phyloP scores from a whole-genome alignment of 2,113 vertebrate species.

The Bujurquina vittata region DNA sequence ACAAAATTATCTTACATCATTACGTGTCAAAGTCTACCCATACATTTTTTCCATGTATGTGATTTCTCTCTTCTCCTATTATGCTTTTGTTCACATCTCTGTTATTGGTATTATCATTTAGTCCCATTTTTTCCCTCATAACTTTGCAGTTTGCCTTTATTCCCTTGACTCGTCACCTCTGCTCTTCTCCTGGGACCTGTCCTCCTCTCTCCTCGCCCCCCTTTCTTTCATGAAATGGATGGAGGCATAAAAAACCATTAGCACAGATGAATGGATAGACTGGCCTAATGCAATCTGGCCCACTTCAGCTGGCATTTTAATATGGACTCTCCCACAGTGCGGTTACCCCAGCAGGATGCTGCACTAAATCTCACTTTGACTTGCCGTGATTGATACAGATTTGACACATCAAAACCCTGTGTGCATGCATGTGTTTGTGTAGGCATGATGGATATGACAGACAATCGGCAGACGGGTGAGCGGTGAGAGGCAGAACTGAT shows the following conservation, averaged over 20 bases:
- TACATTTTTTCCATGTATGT: background rate
- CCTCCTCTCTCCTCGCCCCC: slow-evolving; percentile 43
- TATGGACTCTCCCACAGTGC: slow-evolving; percentile 67
- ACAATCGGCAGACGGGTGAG: slow-evolving; percentile 62
- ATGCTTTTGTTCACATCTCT: background rate
- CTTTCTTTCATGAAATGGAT: slow-evolving; percentile 50
- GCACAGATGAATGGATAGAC: slow-evolving; percentile 68
- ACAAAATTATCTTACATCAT: slow-evolving; percentile 13
- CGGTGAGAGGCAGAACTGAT: slow-evolving; percentile 67
- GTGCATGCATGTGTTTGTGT: slow-evolving; percentile 45
- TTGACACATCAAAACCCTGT: slow-evolving; percentile 49
- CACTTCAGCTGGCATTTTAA: slow-evolving; percentile 73
- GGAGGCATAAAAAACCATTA: slow-evolving; percentile 65
- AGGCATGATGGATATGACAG: slow-evolving; percentile 69
- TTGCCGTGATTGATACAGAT: slow-evolving; percentile 69
- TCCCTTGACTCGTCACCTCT: background rate
- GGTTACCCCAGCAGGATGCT: slow-evolving; percentile 43
- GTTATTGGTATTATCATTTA: slow-evolving; percentile 5
- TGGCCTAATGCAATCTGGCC: slow-evolving; percentile 72
- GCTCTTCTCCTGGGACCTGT: slow-evolving; percentile 19
- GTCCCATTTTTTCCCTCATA: background rate
- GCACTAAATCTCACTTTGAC: slow-evolving; percentile 75
- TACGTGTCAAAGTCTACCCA: background rate
- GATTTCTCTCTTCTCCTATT: background rate
- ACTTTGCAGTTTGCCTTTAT: slow-evolving; percentile 13